These are phyloP conservation scores for Xylota segnis DNA, from an alignment of 2,888 invertebrate species.

Conservation along the genomic window DNA sequence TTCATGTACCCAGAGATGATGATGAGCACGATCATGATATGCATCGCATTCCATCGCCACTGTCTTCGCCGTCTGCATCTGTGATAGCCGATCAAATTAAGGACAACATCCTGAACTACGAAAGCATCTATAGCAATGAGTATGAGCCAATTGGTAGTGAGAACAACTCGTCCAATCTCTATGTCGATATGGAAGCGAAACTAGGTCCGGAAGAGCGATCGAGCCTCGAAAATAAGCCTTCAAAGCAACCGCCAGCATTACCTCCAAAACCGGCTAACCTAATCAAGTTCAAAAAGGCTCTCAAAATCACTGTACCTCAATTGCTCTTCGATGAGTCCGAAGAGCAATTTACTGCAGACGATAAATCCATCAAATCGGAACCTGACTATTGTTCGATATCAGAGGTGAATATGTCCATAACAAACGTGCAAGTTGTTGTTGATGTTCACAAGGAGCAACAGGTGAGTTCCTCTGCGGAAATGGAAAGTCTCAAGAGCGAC, in stretches of 20 bases:
- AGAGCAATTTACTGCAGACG: conserved; percentile 73
- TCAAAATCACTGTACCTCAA: conserved; percentile 79
- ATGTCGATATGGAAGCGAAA: conserved; percentile 88
- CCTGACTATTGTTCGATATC: conserved; percentile 92
- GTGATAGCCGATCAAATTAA: conserved; percentile 79
- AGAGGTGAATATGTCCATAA: conserved; percentile 85
- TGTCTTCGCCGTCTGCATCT: conserved; percentile 53
- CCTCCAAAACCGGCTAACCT: conserved; percentile 92
- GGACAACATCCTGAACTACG: conserved; percentile 85
- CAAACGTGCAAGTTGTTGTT: conserved; percentile 86
- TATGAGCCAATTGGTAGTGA: conserved; percentile 88
- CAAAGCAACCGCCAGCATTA: conserved; percentile 88
- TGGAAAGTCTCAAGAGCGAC: conserved; percentile 75
- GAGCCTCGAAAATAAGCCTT: conserved; percentile 85
- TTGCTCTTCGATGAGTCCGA: conserved; percentile 55
- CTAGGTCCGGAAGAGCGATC: conserved; percentile 81
- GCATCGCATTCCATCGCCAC: conserved; percentile 3
- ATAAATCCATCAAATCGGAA: conserved; percentile 84
- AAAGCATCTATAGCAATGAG: conserved; percentile 90
- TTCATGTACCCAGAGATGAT: conserved; percentile 83
- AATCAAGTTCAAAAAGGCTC: conserved; percentile 87
- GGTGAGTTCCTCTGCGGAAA: conserved; percentile 59
- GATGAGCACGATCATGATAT: conserved; percentile 79
- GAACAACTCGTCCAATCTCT: conserved; percentile 86
- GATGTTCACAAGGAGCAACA: conserved; percentile 82